A percentile compares a stretch with the other conserved stretches of the same genome.
Evolutionary conservation across 2,888 invertebrate genomes (phyloP).

Genomic region (Tillus elongatus): DNA sequence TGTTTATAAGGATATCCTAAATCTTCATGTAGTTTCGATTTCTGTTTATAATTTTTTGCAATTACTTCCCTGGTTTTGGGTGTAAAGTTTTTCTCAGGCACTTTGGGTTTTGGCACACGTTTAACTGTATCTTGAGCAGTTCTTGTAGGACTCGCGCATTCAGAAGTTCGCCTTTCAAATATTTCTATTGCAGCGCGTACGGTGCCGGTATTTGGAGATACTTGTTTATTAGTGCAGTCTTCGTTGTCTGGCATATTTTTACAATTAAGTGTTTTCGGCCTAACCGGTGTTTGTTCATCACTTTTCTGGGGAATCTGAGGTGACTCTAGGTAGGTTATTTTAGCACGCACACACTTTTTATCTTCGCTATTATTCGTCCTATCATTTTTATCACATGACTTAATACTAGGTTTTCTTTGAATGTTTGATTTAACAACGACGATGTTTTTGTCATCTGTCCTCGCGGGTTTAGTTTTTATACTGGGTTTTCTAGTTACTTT

Average conservation of each 20-base stretch:
- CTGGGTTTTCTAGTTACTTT: constrained; percentile 43
- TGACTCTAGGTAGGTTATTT: constrained; percentile 14
- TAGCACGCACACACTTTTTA: constrained; percentile 23
- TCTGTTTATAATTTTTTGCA: constrained; percentile 41
- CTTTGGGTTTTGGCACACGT: constrained; percentile 48
- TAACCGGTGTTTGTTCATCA: constrained; percentile 24
- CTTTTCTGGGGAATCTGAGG: constrained; percentile 28
- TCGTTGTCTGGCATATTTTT: constrained; percentile 7
- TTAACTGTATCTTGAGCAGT: constrained; percentile 27
- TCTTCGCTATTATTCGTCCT: constrained; percentile 19
- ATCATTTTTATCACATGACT: constrained; percentile 16
- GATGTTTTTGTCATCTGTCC: constrained; percentile 20
- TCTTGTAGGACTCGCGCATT: constrained; percentile 13
- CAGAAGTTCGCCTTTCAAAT: constrained; percentile 34
- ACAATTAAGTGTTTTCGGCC: constrained; percentile 18
- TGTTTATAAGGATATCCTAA: too few species aligned
- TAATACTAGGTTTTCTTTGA: constrained; percentile 17
- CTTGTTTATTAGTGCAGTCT: constrained; percentile 18
- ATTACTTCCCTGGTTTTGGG: constrained; percentile 47
- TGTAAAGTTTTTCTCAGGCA: constrained; percentile 52
- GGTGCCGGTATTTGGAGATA: constrained; percentile 18
- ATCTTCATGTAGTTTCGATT: constrained; percentile 46
- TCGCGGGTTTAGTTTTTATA: constrained; percentile 42
- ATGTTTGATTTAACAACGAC: neutral
- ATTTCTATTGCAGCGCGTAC: constrained; percentile 37